A percentile compares a stretch with the other conserved stretches of the same genome.
phyloP scores from a whole-genome alignment of 2,888 invertebrate genomes.

The Anthophora plumipes region DNA sequence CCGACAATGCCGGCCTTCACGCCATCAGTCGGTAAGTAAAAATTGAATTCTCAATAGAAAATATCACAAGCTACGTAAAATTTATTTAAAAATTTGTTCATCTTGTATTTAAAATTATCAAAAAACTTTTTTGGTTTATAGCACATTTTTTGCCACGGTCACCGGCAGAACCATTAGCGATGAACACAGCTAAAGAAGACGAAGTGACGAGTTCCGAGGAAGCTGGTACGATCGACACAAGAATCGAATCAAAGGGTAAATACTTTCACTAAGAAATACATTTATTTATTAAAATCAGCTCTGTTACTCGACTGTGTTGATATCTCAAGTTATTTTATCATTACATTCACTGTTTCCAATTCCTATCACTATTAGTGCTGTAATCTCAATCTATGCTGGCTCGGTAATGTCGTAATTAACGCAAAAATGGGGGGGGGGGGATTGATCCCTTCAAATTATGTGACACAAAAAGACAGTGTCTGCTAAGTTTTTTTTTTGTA shows the following conservation, averaged over 20 bases:
- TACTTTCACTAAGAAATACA: neutral
- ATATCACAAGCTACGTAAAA: neutral
- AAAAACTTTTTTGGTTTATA: neutral
- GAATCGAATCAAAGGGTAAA: slow-evolving; percentile 66
- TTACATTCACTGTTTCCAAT: too few relatives aligned
- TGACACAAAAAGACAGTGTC: too few relatives aligned
- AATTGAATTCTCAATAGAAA: slow-evolving; percentile 65
- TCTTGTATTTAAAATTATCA: neutral
- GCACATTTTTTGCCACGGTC: slow-evolving; percentile 85
- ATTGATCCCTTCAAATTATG: too few relatives aligned
- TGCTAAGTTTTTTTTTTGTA: too few relatives aligned
- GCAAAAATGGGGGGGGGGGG: too few relatives aligned
- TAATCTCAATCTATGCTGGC: too few relatives aligned
- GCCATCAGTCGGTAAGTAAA: slow-evolving; percentile 77
- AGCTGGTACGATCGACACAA: slow-evolving; percentile 83
- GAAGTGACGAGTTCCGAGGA: slow-evolving; percentile 92
- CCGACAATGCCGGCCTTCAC: slow-evolving; percentile 78
- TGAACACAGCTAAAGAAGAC: slow-evolving; percentile 88
- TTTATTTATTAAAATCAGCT: neutral
- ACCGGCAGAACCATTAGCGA: slow-evolving; percentile 81
- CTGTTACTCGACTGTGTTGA: too few relatives aligned
- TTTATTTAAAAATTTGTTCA: neutral
- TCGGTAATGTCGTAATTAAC: too few relatives aligned
- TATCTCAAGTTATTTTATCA: too few relatives aligned
- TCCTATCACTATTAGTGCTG: too few relatives aligned